A percentile compares a stretch with the other conserved stretches of the same genome.
Evolutionary conservation across 2,888 invertebrate species (phyloP).

Genomic region (Agonopterix subpropinquella): DNA sequence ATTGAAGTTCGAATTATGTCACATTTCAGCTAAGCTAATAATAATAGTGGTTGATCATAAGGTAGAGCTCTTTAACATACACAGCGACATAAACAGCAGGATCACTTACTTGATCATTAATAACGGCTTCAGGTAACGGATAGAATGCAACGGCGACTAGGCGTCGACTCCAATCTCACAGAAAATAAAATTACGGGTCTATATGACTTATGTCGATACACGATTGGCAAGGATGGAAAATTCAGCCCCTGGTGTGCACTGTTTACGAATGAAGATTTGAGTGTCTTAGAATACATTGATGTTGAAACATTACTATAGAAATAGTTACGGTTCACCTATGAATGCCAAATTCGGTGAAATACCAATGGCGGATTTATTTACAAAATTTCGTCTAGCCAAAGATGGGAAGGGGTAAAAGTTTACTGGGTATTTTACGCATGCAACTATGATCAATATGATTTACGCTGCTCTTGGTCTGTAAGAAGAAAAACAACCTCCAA

Average conservation of each 20-base stretch:
- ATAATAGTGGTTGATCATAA: too few species aligned
- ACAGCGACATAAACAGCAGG: too few species aligned
- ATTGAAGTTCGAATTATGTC: too few species aligned
- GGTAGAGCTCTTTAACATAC: too few species aligned
- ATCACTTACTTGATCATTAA: too few species aligned
- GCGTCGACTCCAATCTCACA: conserved; percentile 50
- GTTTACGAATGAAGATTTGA: conserved; percentile 82
- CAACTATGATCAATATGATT: conserved; percentile 77
- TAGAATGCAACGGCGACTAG: conserved; percentile 70
- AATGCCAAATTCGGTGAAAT: conserved; percentile 80
- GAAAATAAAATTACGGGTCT: conserved; percentile 75
- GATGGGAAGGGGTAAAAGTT: conserved; percentile 65
- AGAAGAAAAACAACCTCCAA: conserved; percentile 75
- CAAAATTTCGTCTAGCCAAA: conserved; percentile 61
- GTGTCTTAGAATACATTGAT: conserved; percentile 83
- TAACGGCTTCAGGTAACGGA: conserved; percentile 43
- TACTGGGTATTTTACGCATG: conserved; percentile 80
- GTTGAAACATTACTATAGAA: conserved; percentile 84
- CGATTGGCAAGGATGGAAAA: conserved; percentile 68
- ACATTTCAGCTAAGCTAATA: too few species aligned
- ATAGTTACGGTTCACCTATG: conserved; percentile 58
- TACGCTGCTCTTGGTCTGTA: conserved; percentile 79
- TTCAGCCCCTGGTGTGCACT: conserved; percentile 84
- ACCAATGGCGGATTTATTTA: conserved; percentile 79
- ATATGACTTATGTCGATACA: conserved; percentile 86